Evolutionary conservation across 2,888 invertebrate genomes (phyloP).

Genomic region (Cotesia congregata): DNA sequence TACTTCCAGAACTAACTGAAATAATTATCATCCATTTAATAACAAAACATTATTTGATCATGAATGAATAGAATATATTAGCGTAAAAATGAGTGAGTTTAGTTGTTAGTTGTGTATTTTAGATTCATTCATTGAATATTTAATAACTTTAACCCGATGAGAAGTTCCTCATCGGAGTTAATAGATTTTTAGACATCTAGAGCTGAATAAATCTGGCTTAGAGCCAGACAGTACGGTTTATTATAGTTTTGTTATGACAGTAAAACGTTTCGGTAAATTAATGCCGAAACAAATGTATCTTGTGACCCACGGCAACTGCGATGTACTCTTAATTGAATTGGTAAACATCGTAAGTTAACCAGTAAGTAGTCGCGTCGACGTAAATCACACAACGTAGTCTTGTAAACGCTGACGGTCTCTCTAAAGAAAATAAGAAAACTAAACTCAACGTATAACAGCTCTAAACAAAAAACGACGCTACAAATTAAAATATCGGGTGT

Average conservation of each 20-base stretch:
- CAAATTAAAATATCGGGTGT: background rate
- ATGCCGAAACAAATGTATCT: conserved; percentile 69
- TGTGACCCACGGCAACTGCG: conserved; percentile 53
- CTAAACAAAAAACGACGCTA: background rate
- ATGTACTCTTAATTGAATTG: conserved; percentile 68
- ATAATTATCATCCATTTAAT: too few relatives aligned
- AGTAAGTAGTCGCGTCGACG: conserved; percentile 63
- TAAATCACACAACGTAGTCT: conserved; percentile 59
- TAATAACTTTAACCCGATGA: too few relatives aligned
- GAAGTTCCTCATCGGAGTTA: background rate
- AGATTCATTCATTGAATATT: too few relatives aligned
- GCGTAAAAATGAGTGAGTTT: too few relatives aligned
- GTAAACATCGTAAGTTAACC: conserved; percentile 69
- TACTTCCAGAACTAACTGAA: too few relatives aligned
- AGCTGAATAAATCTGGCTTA: conserved; percentile 42
- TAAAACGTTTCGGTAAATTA: conserved; percentile 67
- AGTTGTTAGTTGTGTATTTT: too few relatives aligned
- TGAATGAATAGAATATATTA: too few relatives aligned
- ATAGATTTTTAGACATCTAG: background rate
- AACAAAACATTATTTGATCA: too few relatives aligned
- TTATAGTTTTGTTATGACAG: conserved; percentile 71
- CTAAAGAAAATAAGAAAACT: conserved; percentile 21
- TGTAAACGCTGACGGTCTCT: background rate
- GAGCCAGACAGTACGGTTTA: conserved; percentile 60
- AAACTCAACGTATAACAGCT: too few relatives aligned